These are phyloP conservation scores for Alviniconcha marisindica DNA, from an alignment of 1,140 invertebrate genomes.

Conservation along the genomic window DNA sequence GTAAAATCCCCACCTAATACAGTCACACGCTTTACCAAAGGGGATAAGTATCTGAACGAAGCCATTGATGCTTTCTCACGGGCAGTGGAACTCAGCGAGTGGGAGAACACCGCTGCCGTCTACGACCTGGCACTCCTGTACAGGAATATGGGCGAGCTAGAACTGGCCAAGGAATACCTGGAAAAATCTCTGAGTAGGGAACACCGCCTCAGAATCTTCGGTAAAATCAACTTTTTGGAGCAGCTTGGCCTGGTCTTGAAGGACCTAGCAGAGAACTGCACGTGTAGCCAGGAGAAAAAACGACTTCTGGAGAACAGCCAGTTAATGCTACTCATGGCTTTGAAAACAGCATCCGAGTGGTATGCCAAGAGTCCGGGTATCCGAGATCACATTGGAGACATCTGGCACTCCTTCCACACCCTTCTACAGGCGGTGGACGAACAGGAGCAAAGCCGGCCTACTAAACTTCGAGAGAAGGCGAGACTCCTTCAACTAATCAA, in stretches of 20 bases:
- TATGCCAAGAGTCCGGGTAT: not conserved
- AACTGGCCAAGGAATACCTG: not conserved
- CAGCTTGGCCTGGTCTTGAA: constrained; percentile 23
- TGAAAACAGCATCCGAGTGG: not conserved
- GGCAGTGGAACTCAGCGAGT: constrained; percentile 18
- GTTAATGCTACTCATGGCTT: constrained; percentile 25
- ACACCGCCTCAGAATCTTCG: not conserved
- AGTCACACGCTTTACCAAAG: not conserved
- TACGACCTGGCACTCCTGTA: constrained; percentile 23
- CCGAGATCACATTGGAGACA: not conserved
- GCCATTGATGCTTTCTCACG: not conserved
- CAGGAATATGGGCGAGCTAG: not conserved
- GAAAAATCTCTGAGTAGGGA: not conserved
- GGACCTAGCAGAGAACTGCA: not conserved
- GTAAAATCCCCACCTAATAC: not conserved
- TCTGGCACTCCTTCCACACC: constrained; percentile 32
- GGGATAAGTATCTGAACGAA: not conserved
- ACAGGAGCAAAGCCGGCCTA: not conserved
- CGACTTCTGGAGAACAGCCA: not conserved
- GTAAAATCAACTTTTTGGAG: constrained; percentile 17
- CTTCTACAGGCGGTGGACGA: not conserved
- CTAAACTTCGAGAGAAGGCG: constrained; percentile 18
- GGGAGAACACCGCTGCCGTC: constrained; percentile 2
- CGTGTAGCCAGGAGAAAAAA: not conserved
- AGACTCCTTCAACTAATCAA: not conserved